These are phyloP conservation scores for Antheraea yamamai DNA, from an alignment of 2,888 invertebrate genomes.

Conservation along the genomic window DNA sequence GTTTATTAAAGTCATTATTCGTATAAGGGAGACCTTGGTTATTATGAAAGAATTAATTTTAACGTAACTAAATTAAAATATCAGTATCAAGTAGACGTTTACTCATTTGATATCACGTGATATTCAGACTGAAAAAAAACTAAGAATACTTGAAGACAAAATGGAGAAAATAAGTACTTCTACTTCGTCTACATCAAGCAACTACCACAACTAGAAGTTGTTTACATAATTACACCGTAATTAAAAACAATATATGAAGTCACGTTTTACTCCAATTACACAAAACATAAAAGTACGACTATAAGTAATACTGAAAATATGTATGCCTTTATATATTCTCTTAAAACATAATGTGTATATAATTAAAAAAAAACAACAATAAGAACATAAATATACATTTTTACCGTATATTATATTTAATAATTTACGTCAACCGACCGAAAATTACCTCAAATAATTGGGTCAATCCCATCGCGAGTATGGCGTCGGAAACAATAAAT, in stretches of 20 bases:
- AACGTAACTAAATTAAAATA: too few species aligned
- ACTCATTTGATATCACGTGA: too few species aligned
- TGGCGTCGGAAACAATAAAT: conserved; percentile 46
- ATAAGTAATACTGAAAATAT: background rate
- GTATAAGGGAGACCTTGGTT: too few species aligned
- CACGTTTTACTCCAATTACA: background rate
- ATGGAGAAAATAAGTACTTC: too few species aligned
- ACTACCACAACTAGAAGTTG: too few species aligned
- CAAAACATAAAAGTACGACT: background rate
- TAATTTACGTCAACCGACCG: conserved; percentile 24
- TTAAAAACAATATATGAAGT: background rate
- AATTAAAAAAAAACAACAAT: background rate
- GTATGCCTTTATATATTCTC: background rate
- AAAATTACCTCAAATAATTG: conserved; percentile 37
- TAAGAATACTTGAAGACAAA: too few species aligned
- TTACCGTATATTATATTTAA: conserved; percentile 21
- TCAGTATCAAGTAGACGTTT: too few species aligned
- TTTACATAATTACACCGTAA: too few species aligned
- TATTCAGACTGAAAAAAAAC: too few species aligned
- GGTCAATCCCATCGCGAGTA: conserved; percentile 37
- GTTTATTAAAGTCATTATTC: too few species aligned
- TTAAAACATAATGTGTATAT: background rate
- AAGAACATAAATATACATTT: background rate
- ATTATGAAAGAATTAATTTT: too few species aligned
- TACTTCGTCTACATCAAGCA: too few species aligned